A percentile compares a stretch with the other conserved stretches of the same genome.
Evolutionary conservation across 1,140 invertebrate species (phyloP).

Genomic region (Polypedilum pembai): DNA sequence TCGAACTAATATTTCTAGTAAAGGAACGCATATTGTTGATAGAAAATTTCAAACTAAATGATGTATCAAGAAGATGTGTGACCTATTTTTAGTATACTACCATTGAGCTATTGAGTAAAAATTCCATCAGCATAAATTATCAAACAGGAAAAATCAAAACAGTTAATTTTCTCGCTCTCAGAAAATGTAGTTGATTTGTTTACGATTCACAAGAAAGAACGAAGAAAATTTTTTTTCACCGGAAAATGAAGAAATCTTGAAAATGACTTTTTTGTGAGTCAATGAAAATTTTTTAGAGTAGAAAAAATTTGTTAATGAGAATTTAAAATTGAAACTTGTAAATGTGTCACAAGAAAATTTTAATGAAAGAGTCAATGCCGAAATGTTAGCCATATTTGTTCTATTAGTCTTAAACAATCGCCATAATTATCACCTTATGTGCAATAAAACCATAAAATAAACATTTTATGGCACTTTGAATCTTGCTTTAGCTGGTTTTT

Average conservation of each 20-base stretch:
- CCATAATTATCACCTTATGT: constrained; percentile 17
- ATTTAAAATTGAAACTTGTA: background rate
- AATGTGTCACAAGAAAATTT: background rate
- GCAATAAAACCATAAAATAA: constrained; percentile 19
- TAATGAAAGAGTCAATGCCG: background rate
- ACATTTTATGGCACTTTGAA: background rate
- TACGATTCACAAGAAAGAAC: constrained; percentile 2
- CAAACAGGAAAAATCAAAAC: background rate
- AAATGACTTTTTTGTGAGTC: background rate
- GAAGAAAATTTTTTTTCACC: background rate
- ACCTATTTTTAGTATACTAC: background rate
- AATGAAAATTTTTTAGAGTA: background rate
- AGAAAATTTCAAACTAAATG: constrained; percentile 16
- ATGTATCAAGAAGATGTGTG: background rate
- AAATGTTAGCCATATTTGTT: background rate
- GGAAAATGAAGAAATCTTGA: background rate
- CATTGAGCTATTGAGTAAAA: background rate
- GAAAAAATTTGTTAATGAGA: background rate
- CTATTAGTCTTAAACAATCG: background rate
- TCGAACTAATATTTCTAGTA: too few species aligned
- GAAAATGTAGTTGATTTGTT: background rate
- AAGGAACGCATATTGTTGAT: background rate
- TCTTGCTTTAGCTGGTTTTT: background rate
- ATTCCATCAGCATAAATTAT: constrained; percentile 10
- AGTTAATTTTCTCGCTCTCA: constrained; percentile 11